A percentile compares a stretch with the other conserved stretches of the same genome.
Conservation (phyloP, 2,888 invertebrate genomes). For the Ophraella communa region DNA sequence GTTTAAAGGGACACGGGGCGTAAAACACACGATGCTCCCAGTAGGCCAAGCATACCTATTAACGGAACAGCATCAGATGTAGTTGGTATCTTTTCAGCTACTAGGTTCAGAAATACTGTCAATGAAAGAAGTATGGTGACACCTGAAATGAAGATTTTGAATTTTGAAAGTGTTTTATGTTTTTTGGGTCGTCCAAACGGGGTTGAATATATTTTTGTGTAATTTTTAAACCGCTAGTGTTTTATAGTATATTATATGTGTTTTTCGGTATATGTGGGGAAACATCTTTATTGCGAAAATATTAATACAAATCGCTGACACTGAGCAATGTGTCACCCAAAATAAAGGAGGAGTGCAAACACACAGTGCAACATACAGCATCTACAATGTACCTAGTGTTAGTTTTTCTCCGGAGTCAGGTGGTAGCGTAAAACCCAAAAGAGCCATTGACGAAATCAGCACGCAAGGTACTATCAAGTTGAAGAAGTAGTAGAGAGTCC, state of each 20-base stretch:
- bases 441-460: conserved; percentile 97
- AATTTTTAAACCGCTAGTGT: too few relatives aligned
- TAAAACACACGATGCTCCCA: conserved; percentile 60
- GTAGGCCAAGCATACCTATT: conserved; percentile 70
- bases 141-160: conserved; percentile 72
- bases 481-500: conserved; percentile 98
- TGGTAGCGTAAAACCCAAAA: conserved; percentile 96
- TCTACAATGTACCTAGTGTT: conserved; percentile 78
- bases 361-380: conserved; percentile 40
- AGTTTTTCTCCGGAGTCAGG: conserved; percentile 98
- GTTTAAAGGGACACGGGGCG: conserved; percentile 57
- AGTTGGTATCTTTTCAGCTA: conserved; percentile 95
- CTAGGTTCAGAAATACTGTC: conserved; percentile 97
- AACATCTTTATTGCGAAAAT: not conserved
- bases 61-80: conserved; percentile 83
- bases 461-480: conserved; percentile 99
- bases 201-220: too few relatives aligned
- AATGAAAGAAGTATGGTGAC: conserved; percentile 96
- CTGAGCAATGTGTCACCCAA: conserved; percentile 42
- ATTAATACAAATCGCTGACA: conserved; percentile 14
- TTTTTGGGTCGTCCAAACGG: conserved; percentile 37
- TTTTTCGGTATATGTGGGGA: conserved; percentile 3
- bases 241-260: not conserved
- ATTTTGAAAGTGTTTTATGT: conserved; percentile 56
- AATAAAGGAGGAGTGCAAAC: conserved; percentile 50